Evolutionary conservation across 2,888 invertebrate species (phyloP).

Genomic region (Catocala fraxini): DNA sequence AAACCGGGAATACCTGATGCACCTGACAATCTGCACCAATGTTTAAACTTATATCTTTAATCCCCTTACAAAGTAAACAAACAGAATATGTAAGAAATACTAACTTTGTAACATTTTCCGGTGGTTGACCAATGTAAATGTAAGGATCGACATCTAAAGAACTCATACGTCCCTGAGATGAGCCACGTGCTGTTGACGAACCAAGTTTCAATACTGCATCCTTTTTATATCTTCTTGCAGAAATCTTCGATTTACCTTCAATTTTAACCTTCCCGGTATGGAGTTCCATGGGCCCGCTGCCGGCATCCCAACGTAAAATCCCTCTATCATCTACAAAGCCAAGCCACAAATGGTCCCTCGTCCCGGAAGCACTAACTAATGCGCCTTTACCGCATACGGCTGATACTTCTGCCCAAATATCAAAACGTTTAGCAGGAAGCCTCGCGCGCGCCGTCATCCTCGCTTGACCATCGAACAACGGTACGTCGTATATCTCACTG

Average conservation of each 20-base stretch:
- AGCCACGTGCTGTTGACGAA: conserved; percentile 69
- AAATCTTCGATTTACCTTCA: conserved; percentile 74
- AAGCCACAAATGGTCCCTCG: conserved; percentile 82
- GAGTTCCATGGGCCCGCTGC: conserved; percentile 76
- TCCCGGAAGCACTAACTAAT: conserved; percentile 75
- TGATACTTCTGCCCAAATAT: conserved; percentile 82
- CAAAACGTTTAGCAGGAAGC: conserved; percentile 78
- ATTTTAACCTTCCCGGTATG: conserved; percentile 73
- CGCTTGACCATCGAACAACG: conserved; percentile 79
- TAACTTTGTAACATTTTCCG: conserved; percentile 80
- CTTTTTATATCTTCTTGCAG: conserved; percentile 79
- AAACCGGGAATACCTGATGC: conserved; percentile 92
- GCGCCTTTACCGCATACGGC: conserved; percentile 77
- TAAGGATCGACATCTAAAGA: conserved; percentile 79
- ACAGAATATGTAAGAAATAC: conserved; percentile 32
- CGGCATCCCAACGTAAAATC: conserved; percentile 78
- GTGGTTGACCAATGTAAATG: conserved; percentile 77
- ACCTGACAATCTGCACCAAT: conserved; percentile 89
- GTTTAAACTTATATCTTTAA: neutral
- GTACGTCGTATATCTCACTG: conserved; percentile 71
- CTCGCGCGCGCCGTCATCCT: conserved; percentile 73
- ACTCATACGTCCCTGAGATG: conserved; percentile 77
- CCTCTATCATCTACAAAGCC: conserved; percentile 76
- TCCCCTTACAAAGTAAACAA: neutral
- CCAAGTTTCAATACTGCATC: conserved; percentile 78